Evolutionary conservation across 2,888 invertebrate species (phyloP), one percentile per base, ranked within the genome.

Genomic region (Oxytorus armatus): DNA sequence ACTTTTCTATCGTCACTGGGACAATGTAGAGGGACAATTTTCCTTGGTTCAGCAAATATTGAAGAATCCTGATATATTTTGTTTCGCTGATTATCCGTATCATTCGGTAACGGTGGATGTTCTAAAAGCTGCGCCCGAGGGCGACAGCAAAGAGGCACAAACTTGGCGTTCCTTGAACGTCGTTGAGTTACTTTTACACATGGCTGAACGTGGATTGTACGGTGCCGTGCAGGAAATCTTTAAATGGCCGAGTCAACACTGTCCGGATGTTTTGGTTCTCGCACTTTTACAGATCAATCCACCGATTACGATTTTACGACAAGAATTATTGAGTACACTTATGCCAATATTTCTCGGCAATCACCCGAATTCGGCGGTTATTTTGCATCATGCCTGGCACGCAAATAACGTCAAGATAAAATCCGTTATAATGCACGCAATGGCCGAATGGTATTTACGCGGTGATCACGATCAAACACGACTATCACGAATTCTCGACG

Each of bases 371-470:
- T 97, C 98, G 0, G 98, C 96, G 25, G 97, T 97, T n/a, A 97
- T 99, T 82, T 93, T 99, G 72, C 98, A 99, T 92, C 97, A 98
- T 90, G 98, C 98, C 2, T 99, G 99, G 99, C 97, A 98, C 90
- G 95, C 96, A 68, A 96, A 96, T 88, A 95, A 95, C 85, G 92
- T 93, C 44, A 94, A 94, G 69, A 94, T 97, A 68, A 96, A 96
- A 84, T 95, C 96, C 1, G 95, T 97, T 77, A 96, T 99, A 80
- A 98, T 98, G 96, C 97, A 98, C 88, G 96, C 98, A 0, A 99
- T 99, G 98, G 97, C 98, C 0, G 98, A 99, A 84, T 99, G 98
- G 98, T 99, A 99, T 92, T 94, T 96, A 84, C 94, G 96, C 83
- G 98, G 96, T 29, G 98, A 99, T 88, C 96, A 97, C 88, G 99